Evolutionary conservation across 2,113 vertebrate species (phyloP), one percentile per base, ranked within the genome.

Genomic region (Lepus timidus): DNA sequence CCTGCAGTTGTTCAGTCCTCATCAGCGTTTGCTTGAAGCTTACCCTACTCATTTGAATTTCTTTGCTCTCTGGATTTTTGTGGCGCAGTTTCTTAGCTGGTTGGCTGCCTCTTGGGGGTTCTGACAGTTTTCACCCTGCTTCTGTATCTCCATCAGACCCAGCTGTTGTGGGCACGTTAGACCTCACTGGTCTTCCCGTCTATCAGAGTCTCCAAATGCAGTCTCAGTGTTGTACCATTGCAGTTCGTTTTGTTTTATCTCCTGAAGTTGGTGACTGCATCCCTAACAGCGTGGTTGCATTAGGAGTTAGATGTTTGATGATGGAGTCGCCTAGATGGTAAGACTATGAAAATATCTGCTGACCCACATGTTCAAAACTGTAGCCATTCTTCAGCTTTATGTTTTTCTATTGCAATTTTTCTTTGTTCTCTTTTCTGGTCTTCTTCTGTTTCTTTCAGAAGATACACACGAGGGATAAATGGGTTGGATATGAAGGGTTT

Each of bases 361-460:
- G 44, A 44, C 44, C 44, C 44, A 7, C 44, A 44, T 44, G 71
- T 19, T 39, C 29, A 4, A 68, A 83, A 64, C 14, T 36, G 7
- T 25, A 33, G 4, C 65, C 84, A 8, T 76, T 49, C 39, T 89
- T 61, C 19, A 91, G 52, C 70, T n/a, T n/a, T 76, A 29, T 19
- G 3, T 55, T 81, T 81, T 91, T 61, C 10, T 31, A 4, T 8
- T 76, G 25, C 1, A 44, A 65, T 74, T 88, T 93, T 36, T 58
- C 36, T 75, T 74, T 31, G 55, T 39, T 25, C 74, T 12, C 17
- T 51, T 52, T 10, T 6, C 0, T 6, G 36, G 55, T 12, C 7
- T 1, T 88, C 25, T 31, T 44, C 23, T 36, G 65, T 90, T 84
- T 16, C 23, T 91, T 91, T 73, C 17, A 90, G 67, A 91, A 75